phyloP scores from a whole-genome alignment of 2,888 invertebrate species.

The Lasioglossum zephyrum region DNA sequence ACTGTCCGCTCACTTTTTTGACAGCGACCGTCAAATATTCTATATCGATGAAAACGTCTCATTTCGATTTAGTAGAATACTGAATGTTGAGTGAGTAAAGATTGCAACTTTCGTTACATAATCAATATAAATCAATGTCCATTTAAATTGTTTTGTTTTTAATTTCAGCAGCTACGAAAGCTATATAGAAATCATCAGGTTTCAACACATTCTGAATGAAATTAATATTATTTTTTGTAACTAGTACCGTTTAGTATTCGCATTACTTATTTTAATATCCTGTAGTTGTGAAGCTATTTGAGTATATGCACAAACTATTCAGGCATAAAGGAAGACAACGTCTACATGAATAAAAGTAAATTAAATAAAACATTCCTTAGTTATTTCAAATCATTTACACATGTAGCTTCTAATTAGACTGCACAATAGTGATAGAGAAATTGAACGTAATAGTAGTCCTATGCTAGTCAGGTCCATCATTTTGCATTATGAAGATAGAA shows the following conservation, averaged over 20 bases:
- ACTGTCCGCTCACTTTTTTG: conserved; percentile 16
- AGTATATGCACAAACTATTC: conserved; percentile 40
- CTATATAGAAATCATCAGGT: conserved; percentile 19
- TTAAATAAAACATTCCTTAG: conserved; percentile 48
- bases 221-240: conserved; percentile 5
- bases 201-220: conserved; percentile 13
- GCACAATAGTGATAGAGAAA: conserved; percentile 48
- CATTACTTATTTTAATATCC: conserved; percentile 61
- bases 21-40: conserved; percentile 31
- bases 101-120: conserved; percentile 7
- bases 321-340: conserved; percentile 58
- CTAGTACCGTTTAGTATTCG: conserved; percentile 27
- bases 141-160: background rate
- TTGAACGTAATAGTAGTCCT: conserved; percentile 58
- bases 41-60: conserved; percentile 32
- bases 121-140: conserved; percentile 18
- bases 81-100: conserved; percentile 61
- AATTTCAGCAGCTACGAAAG: conserved; percentile 14
- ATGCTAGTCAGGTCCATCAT: conserved; percentile 60
- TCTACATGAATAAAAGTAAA: conserved; percentile 52
- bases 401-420: conserved; percentile 43
- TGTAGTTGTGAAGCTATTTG: conserved; percentile 43
- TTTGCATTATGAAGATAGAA: conserved; percentile 47
- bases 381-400: conserved; percentile 51
- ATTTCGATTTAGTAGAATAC: conserved; percentile 45